Evolutionary conservation across 1,140 invertebrate species (phyloP).

Genomic region (Drosophila bocki): DNA sequence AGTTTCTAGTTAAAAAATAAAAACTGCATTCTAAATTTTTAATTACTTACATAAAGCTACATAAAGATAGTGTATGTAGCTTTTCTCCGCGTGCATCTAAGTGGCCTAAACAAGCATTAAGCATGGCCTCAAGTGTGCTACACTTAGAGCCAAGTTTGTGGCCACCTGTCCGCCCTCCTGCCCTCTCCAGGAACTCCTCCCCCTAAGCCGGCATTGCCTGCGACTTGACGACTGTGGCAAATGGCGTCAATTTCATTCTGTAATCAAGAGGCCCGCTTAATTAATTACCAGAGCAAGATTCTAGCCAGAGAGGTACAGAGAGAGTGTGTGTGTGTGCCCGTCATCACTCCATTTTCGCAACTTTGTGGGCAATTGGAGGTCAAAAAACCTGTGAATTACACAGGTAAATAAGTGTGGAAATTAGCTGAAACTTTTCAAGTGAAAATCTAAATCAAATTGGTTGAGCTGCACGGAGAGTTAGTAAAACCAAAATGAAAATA

Average conservation of each 20-base stretch:
- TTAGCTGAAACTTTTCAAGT: constrained; percentile 1
- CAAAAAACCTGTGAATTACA: constrained; percentile 2
- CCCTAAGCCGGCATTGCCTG: constrained; percentile 9
- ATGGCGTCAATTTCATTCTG: constrained; percentile 77
- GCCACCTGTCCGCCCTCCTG: constrained; percentile 19
- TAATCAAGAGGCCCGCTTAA: constrained; percentile 74
- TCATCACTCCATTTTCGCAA: constrained; percentile 1
- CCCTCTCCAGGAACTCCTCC: too few relatives aligned
- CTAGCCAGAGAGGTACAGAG: not conserved
- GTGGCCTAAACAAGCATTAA: constrained; percentile 48
- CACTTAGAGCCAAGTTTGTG: constrained; percentile 45
- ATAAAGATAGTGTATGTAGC: not conserved
- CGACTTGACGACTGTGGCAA: constrained; percentile 41
- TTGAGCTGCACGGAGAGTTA: not conserved
- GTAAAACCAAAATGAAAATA: not conserved
- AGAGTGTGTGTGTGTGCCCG: not conserved
- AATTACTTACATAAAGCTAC: not conserved
- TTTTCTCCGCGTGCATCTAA: constrained; percentile 1
- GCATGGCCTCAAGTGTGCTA: constrained; percentile 66
- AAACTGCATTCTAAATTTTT: not conserved
- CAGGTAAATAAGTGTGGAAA: constrained; percentile 1
- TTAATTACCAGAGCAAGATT: constrained; percentile 55
- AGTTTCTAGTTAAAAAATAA: not conserved
- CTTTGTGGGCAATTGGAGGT: not conserved
- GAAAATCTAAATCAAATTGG: constrained; percentile 2